Conservation (phyloP, 2,113 vertebrate genomes). For the Ifrita kowaldi region DNA sequence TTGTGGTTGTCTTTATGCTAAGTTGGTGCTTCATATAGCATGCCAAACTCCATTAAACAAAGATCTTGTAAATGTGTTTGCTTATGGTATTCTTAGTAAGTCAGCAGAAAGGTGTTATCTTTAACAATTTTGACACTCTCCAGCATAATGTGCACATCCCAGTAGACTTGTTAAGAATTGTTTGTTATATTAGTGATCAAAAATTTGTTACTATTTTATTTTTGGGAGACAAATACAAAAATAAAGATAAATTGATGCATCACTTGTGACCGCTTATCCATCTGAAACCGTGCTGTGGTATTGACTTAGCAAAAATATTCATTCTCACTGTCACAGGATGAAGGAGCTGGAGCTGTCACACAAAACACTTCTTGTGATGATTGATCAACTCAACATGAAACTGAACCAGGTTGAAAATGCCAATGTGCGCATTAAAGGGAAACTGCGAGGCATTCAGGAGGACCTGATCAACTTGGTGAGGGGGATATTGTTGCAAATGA, state of each 20-base stretch:
- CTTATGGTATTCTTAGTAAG: not conserved
- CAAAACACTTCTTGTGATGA: constrained; percentile 48
- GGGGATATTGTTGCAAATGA: not conserved
- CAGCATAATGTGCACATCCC: not conserved
- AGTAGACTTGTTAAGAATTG: not conserved
- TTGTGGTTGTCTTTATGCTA: not conserved
- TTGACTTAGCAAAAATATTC: not conserved
- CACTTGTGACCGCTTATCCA: not conserved
- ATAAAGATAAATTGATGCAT: not conserved
- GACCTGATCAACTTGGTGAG: constrained; percentile 71
- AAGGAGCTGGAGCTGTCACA: constrained; percentile 70
- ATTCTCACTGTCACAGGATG: constrained; percentile 31
- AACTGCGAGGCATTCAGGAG: constrained; percentile 62
- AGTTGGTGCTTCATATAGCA: not conserved
- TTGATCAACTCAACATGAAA: constrained; percentile 27
- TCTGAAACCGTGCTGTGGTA: not conserved
- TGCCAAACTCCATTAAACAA: not conserved
- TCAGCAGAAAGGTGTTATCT: not conserved
- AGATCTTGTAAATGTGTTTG: not conserved
- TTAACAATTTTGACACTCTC: not conserved
- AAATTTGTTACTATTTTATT: not conserved
- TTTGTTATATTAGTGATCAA: not conserved
- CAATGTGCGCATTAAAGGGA: constrained; percentile 60
- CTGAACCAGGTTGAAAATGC: constrained; percentile 3
- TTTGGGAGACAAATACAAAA: not conserved